These are phyloP conservation scores for Drosophila buzzatii DNA, from an alignment of 2,888 invertebrate genomes.

Conservation along the genomic window DNA sequence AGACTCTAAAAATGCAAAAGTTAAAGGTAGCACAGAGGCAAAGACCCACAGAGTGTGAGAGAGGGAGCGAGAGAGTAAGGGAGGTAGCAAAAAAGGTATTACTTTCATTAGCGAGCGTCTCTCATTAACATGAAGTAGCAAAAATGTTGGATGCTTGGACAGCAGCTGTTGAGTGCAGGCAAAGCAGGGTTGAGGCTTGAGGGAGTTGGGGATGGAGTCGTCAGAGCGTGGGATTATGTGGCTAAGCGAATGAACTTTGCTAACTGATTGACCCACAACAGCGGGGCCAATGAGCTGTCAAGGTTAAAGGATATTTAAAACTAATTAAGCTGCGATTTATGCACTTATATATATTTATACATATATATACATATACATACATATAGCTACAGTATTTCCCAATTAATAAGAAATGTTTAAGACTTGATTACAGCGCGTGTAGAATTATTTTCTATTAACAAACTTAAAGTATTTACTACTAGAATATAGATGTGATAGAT, in stretches of 20 bases:
- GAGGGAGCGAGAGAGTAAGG: no score
- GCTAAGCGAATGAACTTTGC: slow-evolving; percentile 27
- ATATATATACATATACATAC: background rate
- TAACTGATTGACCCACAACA: slow-evolving; percentile 19
- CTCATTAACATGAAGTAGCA: slow-evolving; percentile 32
- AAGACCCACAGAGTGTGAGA: background rate
- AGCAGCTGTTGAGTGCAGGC: slow-evolving; percentile 28
- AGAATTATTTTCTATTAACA: background rate
- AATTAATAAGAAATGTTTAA: background rate
- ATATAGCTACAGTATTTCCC: background rate
- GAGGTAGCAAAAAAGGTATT: slow-evolving; percentile 16
- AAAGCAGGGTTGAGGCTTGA: background rate
- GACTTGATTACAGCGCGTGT: background rate
- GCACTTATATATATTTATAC: background rate
- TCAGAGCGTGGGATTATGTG: slow-evolving; percentile 18
- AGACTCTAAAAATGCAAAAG: background rate
- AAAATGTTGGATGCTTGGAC: slow-evolving; percentile 26
- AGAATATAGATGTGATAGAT: background rate
- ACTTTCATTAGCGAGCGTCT: slow-evolving; percentile 19
- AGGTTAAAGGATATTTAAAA: slow-evolving; percentile 23
- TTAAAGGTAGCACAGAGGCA: background rate
- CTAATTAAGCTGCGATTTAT: background rate
- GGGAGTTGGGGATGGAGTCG: background rate
- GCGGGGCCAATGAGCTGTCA: slow-evolving; percentile 26
- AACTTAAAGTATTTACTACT: background rate